Base-by-base conservation (phyloP, 2,113 vertebrate genomes). In the Azemiops feae region DNA sequence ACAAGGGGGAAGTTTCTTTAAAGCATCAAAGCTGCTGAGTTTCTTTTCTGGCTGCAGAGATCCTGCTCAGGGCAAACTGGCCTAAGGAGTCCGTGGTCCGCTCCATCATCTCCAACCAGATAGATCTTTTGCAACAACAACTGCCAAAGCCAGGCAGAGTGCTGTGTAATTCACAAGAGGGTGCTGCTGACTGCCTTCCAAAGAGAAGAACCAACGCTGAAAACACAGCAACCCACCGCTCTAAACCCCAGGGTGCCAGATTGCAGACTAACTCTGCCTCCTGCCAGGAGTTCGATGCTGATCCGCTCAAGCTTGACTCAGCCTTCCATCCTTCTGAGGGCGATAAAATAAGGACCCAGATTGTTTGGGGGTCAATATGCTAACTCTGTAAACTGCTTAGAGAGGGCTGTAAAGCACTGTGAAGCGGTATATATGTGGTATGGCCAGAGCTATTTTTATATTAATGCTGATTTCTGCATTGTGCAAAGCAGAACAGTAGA, bases 1-100 rank as follows among this genome's bases (percentile, higher is more conserved):
- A 53, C 2, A 27, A n/a, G 9, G n/a, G 25, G n/a, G 43, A 47
- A 3, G 1, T 3, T 8, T 11, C 3, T 3, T 7, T 0, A 18
- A 0, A 57, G 22, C 2, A 69, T 34, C 30, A 11, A 60, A 60
- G 10, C 58, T 11, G 9, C 25, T 3, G 22, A 27, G 58, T 11
- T 60, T 10, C 25, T 60, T 60, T 27, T 22, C 0, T 57, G 25
- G 50, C 6, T 22, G 52, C 88, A 0, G 23, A 0, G 0, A 22
- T 64, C 18, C 16, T 0, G 23, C 45, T 47, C 52, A 64, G 47
- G 54, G 60, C 9, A 12, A 92, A 92, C 0, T 18, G 16, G 22
- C 2, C 14, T n/a, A 39, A 47, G 1, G 20, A 43, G 23, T 4
- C n/a, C 9, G 55, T 16, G 30, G 64, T 34, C 11, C 12, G 64